Conservation (phyloP, 2,797 vertebrate species). For the Oceanodroma leucorhoa region DNA sequence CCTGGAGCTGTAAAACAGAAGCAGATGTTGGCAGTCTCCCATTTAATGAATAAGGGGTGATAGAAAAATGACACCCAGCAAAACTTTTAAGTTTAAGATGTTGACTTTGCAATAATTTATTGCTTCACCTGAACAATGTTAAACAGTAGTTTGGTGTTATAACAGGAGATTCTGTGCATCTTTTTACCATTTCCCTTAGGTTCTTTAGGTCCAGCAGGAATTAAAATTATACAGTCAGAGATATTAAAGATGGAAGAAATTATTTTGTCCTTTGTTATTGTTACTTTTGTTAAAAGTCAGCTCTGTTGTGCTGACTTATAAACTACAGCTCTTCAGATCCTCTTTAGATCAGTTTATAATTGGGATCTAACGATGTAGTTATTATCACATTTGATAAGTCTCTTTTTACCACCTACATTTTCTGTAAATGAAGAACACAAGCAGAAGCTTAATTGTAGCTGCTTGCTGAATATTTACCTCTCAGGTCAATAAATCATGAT, state of each 20-base stretch:
- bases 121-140: neutral
- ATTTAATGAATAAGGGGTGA: neutral
- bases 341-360: neutral
- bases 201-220: neutral
- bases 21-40: neutral
- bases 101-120: neutral
- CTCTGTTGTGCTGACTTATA: neutral
- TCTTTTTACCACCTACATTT: neutral
- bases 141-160: neutral
- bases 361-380: neutral
- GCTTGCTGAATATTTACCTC: slow-evolving; percentile 43
- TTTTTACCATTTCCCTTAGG: neutral
- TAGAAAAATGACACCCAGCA: neutral
- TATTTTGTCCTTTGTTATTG: neutral
- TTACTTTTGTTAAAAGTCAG: neutral
- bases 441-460: slow-evolving; percentile 4
- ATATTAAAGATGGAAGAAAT: neutral
- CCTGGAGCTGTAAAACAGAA: neutral
- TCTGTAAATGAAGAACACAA: neutral
- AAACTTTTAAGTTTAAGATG: neutral
- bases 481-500: slow-evolving; percentile 39
- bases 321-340: neutral
- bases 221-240: neutral
- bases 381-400: neutral
- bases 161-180: neutral